Conservation (phyloP, 2,113 vertebrate species). For the Monopterus albus region DNA sequence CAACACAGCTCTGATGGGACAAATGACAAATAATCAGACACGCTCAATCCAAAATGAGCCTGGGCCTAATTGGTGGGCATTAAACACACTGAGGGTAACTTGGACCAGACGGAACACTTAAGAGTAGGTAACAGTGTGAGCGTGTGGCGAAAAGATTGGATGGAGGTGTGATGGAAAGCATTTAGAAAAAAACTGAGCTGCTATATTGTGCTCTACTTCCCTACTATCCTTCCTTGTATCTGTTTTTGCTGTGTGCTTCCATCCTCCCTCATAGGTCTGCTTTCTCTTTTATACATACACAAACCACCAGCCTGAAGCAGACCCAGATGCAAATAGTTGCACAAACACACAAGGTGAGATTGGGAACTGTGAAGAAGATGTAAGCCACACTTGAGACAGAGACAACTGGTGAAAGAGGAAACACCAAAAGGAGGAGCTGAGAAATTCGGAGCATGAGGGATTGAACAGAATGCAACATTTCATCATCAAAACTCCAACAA, state of each 20-base stretch:
- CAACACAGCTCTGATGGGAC: conserved; percentile 68
- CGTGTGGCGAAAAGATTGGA: conserved; percentile 47
- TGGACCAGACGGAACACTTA: conserved; percentile 53
- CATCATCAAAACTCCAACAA: conserved; percentile 76
- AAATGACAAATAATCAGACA: conserved; percentile 73
- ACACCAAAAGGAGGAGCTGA: conserved; percentile 50
- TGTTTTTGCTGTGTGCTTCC: neutral
- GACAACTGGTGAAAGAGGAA: conserved; percentile 25
- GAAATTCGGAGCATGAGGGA: conserved; percentile 54
- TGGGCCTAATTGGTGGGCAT: conserved; percentile 69
- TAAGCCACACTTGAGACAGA: conserved; percentile 24
- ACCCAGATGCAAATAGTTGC: conserved; percentile 23
- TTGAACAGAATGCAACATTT: conserved; percentile 71
- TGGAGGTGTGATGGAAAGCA: conserved; percentile 27
- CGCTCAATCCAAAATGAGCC: conserved; percentile 68
- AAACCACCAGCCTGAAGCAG: conserved; percentile 17
- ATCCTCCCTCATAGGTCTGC: conserved; percentile 4
- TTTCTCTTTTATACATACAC: conserved; percentile 5
- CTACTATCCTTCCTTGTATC: conserved; percentile 9
- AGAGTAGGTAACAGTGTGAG: conserved; percentile 53
- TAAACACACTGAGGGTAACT: conserved; percentile 56
- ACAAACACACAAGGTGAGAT: conserved; percentile 14
- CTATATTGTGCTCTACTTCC: conserved; percentile 36
- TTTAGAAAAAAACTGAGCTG: conserved; percentile 44
- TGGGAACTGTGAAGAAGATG: conserved; percentile 29